phyloP scores from a whole-genome alignment of 2,888 invertebrate species.

The Mythimna lalbum region DNA sequence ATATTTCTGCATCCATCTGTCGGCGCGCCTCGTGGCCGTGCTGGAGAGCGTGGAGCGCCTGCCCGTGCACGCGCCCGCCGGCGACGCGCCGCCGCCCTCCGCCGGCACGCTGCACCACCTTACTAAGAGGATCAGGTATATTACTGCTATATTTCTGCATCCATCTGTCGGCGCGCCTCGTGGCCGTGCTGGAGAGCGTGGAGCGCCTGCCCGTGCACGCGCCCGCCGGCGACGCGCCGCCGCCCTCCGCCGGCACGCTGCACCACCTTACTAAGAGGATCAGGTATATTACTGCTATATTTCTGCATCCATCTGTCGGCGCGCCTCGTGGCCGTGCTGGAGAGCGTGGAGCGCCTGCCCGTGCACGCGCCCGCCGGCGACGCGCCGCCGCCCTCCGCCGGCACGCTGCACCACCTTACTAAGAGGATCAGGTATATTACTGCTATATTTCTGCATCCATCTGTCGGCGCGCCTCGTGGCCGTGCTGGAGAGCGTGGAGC shows the following conservation, averaged over 20 bases:
- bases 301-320: too few relatives aligned
- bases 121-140: constrained; percentile 94
- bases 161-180: constrained; percentile 97
- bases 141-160: too few relatives aligned
- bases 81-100: constrained; percentile 95
- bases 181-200: constrained; percentile 98
- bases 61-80: constrained; percentile 95
- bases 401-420: constrained; percentile 96
- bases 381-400: constrained; percentile 95
- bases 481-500: constrained; percentile 98
- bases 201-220: constrained; percentile 98
- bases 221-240: constrained; percentile 94
- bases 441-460: too few relatives aligned
- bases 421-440: constrained; percentile 92
- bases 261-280: constrained; percentile 98
- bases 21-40: constrained; percentile 97
- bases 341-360: constrained; percentile 98
- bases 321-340: constrained; percentile 98
- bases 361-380: constrained; percentile 96
- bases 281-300: constrained; percentile 71
- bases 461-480: constrained; percentile 97
- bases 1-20: too few relatives aligned
- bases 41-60: constrained; percentile 99
- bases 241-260: constrained; percentile 93
- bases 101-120: constrained; percentile 96